phyloP scores from a whole-genome alignment of 2,888 invertebrate genomes.

The Ferdinandea cuprea region DNA sequence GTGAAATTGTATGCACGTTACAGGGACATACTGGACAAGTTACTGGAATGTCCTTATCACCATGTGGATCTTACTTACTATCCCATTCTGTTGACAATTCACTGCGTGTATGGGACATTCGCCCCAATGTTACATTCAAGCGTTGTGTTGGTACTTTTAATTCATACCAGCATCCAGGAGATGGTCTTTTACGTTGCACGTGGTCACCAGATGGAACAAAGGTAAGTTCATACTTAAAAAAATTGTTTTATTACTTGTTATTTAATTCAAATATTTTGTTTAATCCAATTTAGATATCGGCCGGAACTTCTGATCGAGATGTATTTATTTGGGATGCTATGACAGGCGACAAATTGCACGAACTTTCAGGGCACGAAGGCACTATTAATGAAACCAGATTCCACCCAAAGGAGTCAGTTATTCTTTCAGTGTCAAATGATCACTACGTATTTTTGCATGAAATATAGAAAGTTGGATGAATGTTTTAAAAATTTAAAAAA shows the following conservation, averaged over 20 bases:
- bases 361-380: conserved; percentile 98
- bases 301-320: conserved; percentile 97
- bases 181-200: conserved; percentile 94
- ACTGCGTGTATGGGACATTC: conserved; percentile 97
- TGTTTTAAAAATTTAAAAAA: too few species aligned
- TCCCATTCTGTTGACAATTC: conserved; percentile 99
- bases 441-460: conserved; percentile 98
- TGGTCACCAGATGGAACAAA: conserved; percentile 97
- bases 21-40: conserved; percentile 97
- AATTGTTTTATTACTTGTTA: not conserved
- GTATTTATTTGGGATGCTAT: conserved; percentile 99
- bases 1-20: conserved; percentile 90
- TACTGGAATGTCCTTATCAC: conserved; percentile 89
- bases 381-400: conserved; percentile 98
- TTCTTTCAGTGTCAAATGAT: conserved; percentile 96
- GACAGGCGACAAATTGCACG: conserved; percentile 94
- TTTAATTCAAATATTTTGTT: not conserved
- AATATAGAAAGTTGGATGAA: conserved; percentile 83
- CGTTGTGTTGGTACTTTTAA: conserved; percentile 95
- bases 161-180: conserved; percentile 98
- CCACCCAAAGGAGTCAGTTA: conserved; percentile 95
- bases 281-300: conserved; percentile 78
- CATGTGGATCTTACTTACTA: conserved; percentile 91
- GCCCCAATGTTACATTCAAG: conserved; percentile 96
- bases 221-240: conserved; percentile 82